phyloP scores from a whole-genome alignment of 2,797 vertebrate species.

The Sarcoramphus papa region DNA sequence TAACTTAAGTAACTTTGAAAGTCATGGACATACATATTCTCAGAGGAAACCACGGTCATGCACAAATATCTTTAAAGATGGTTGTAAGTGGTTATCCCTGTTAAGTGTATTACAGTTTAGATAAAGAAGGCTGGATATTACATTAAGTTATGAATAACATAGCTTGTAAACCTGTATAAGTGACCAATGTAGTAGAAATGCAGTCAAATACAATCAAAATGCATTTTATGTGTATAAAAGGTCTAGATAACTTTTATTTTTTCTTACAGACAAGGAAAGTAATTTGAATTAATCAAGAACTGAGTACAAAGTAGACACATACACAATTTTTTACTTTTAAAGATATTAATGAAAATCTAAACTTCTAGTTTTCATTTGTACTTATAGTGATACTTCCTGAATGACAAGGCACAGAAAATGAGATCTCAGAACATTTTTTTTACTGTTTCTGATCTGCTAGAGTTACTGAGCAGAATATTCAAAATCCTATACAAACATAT shows the following conservation, averaged over 20 bases:
- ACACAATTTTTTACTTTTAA: neutral
- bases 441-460: neutral
- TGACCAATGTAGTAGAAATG: neutral
- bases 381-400: neutral
- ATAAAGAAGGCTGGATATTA: neutral
- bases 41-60: neutral
- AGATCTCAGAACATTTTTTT: neutral
- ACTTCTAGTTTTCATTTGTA: neutral
- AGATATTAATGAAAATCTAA: neutral
- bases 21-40: neutral
- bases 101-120: neutral
- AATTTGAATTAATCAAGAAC: neutral
- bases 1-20: neutral
- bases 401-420: neutral
- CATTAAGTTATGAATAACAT: neutral
- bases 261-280: neutral
- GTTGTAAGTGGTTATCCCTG: neutral
- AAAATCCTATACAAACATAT: neutral
- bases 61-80: neutral
- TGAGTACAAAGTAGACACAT: neutral
- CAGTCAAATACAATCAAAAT: neutral
- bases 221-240: neutral
- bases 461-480: neutral
- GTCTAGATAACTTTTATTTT: fast-evolving
- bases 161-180: neutral